These are phyloP conservation scores for Chymomyza amoena DNA, from an alignment of 2,888 invertebrate genomes.

Conservation along the genomic window DNA sequence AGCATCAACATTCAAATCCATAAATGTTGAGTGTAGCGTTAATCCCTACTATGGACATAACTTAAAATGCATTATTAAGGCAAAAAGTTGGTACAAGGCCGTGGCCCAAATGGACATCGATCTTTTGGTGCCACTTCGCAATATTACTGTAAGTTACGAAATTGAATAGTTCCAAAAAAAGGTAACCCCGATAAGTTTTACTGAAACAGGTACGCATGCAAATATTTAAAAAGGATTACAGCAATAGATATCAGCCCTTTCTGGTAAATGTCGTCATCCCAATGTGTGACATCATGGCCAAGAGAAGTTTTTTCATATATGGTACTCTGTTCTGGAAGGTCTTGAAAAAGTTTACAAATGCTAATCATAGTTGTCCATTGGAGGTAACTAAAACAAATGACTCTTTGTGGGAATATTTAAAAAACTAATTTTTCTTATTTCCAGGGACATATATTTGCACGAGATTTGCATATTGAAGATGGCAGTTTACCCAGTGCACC, in stretches of 20 bases:
- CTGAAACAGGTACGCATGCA: slow-evolving; percentile 2
- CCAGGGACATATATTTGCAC: slow-evolving; percentile 15
- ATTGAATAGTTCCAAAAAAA: background rate
- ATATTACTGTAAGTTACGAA: background rate
- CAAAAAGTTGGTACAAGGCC: background rate
- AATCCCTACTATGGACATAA: background rate
- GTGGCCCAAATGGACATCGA: background rate
- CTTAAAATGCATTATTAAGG: background rate
- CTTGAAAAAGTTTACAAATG: slow-evolving; percentile 3
- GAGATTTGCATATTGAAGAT: slow-evolving; percentile 1
- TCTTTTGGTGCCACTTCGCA: background rate
- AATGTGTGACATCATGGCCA: slow-evolving; percentile 11
- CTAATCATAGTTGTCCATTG: slow-evolving; percentile 21
- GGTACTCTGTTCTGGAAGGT: background rate
- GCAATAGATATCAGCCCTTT: slow-evolving; percentile 14
- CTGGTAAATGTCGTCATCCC: slow-evolving; percentile 11
- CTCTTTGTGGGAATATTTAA: background rate
- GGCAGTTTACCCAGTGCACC: background rate
- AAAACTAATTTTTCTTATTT: background rate
- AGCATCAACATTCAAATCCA: background rate
- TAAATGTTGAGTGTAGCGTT: background rate
- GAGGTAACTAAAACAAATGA: background rate
- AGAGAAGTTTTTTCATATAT: background rate
- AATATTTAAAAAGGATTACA: slow-evolving; percentile 17
- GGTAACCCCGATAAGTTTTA: too few species aligned